These are phyloP conservation scores for Drosophila dives DNA, from an alignment of 2,888 invertebrate genomes.

Conservation along the genomic window DNA sequence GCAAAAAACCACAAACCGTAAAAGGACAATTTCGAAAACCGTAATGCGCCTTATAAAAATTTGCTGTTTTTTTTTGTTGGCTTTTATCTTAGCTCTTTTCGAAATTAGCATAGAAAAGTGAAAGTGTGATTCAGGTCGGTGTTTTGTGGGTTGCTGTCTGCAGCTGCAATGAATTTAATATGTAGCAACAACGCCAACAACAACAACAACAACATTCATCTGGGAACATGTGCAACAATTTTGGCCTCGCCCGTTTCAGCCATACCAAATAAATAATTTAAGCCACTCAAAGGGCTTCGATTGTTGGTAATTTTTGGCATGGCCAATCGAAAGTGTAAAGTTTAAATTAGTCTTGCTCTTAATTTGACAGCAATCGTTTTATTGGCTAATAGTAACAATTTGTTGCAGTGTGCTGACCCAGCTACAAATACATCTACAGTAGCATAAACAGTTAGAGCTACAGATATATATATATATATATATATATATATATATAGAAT, in stretches of 20 bases:
- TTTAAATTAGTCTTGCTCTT: background rate
- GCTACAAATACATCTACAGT: background rate
- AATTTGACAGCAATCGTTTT: background rate
- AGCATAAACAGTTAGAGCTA: background rate
- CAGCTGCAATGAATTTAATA: constrained; percentile 74
- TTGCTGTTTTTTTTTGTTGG: constrained; percentile 9
- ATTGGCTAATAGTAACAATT: background rate
- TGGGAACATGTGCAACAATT: constrained; percentile 58
- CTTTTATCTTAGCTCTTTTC: constrained; percentile 33
- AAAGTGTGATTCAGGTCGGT: constrained; percentile 60
- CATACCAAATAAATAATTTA: constrained; percentile 13
- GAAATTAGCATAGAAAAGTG: constrained; percentile 74
- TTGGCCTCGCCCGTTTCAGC: constrained; percentile 50
- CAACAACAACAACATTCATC: constrained; percentile 39
- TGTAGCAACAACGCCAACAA: constrained; percentile 51
- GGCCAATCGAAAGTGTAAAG: constrained; percentile 9
- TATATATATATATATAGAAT: background rate
- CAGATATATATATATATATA: background rate
- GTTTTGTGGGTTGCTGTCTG: constrained; percentile 44
- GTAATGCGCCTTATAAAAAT: constrained; percentile 43
- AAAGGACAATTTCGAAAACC: constrained; percentile 62
- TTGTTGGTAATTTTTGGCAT: constrained; percentile 45
- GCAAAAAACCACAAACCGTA: constrained; percentile 18
- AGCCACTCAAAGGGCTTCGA: constrained; percentile 63
- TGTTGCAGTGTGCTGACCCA: background rate